Evolutionary conservation across 1,140 invertebrate species (phyloP).

Genomic region (Caenorhabditis brenneri): DNA sequence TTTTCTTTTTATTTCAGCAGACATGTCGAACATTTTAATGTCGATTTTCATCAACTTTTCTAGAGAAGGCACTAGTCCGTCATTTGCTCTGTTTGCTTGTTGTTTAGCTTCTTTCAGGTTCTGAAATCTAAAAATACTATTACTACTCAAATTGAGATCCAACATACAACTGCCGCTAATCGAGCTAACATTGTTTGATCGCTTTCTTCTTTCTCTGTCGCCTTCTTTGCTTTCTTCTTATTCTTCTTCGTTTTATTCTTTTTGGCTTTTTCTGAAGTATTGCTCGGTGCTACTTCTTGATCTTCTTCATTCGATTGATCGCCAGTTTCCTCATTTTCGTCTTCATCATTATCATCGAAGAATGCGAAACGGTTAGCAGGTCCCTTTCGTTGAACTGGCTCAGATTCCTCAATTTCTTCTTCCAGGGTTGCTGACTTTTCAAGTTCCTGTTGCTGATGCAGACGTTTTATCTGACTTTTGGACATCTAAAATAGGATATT

Average conservation of each 20-base stretch:
- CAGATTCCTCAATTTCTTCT: slow-evolving; percentile 1
- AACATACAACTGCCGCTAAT: not conserved
- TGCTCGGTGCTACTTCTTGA: not conserved
- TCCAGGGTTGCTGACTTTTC: slow-evolving; percentile 1
- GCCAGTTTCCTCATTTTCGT: not conserved
- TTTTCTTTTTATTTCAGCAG: slow-evolving; percentile 40
- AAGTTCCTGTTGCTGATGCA: slow-evolving; percentile 46
- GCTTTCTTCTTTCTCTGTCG: slow-evolving; percentile 22
- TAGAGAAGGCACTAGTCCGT: not conserved
- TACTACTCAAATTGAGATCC: not conserved
- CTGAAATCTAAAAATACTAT: not conserved
- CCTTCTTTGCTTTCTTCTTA: slow-evolving; percentile 42
- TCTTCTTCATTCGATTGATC: not conserved
- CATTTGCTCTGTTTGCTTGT: not conserved
- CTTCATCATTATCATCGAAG: slow-evolving; percentile 21
- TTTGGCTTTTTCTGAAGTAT: not conserved
- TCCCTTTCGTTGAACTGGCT: not conserved
- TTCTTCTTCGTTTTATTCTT: slow-evolving; percentile 48
- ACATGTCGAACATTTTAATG: slow-evolving; percentile 29
- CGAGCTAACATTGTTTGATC: slow-evolving; percentile 17
- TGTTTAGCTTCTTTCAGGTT: not conserved
- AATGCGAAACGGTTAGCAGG: slow-evolving; percentile 40
- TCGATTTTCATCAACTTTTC: slow-evolving; percentile 35
- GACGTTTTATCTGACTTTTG: slow-evolving; percentile 45
- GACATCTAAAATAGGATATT: slow-evolving; percentile 41